Base-by-base conservation (phyloP, 2,888 invertebrate genomes). In the Camponotus fellah region DNA sequence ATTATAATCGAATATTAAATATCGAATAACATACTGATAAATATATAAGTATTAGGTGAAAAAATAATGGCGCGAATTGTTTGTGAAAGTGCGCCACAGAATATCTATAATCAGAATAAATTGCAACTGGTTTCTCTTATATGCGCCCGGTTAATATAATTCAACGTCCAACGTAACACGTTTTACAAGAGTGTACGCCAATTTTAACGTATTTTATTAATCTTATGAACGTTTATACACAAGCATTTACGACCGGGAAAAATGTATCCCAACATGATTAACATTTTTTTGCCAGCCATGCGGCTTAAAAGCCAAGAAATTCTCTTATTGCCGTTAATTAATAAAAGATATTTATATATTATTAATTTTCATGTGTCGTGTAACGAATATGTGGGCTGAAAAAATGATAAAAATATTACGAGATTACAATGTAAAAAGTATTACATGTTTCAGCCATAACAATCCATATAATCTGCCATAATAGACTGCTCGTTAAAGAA, bases 401-500 rank as follows among this genome's bases (percentile, higher is more conserved):
- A 34, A 58, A 85, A 82, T 40, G 81, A 49, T 56, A 65, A 79
- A 32, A 75, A 72, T 79, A 66, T 83, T 34, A 34, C 32, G 49
- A 69, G 49, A 53, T 34, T 14, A n/a, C 1, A 81, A 85, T 86
- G 77, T 71, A 81, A 83, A 86, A 91, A 88, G 86, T 84, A 84
- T 87, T 75, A 84, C 82, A 53, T 84, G 86, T 85, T 85, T 87
- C 86, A 26, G 82, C 82, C 91, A 88, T 90, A 87, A 90, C 88
- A 87, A 90, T 89, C 37, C 37, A 26, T 26, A 26, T 26, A 26
- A 2, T 26, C 26, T 26, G 26, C 26, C 26, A 26, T 26, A 26
- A 26, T 26, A 26, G 26, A 2, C 87, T 89, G 89, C 91, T 91
- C 90, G 91, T 91, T 92, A 91, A 88, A 87, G 89, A 90, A 86